Percentiles rank a stretch among this genome's conserved stretches.
phyloP scores from a whole-genome alignment of 2,888 invertebrate genomes.

The Caenorhabditis sp. region DNA sequence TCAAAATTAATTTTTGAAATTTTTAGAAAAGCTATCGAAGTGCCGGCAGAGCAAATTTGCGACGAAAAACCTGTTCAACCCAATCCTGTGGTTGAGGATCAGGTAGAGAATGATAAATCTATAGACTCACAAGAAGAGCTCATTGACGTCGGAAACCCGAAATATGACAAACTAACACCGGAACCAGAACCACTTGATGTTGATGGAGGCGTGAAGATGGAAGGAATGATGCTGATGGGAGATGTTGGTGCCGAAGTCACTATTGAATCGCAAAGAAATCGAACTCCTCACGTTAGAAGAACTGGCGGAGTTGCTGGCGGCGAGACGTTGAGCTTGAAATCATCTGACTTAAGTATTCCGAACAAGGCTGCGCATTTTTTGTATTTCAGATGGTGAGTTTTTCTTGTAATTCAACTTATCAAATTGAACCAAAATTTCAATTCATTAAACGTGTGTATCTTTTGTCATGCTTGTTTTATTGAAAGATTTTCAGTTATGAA shows the following conservation, averaged over 20 bases:
- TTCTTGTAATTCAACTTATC: not conserved
- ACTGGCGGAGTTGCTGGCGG: constrained; percentile 3
- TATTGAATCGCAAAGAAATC: constrained; percentile 4
- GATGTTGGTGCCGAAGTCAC: constrained; percentile 7
- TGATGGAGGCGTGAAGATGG: not conserved
- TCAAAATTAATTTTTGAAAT: not conserved
- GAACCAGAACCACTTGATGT: not conserved
- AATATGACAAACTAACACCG: not conserved
- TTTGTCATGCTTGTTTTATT: too few species aligned
- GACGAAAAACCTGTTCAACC: not conserved
- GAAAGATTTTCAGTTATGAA: constrained; percentile 28
- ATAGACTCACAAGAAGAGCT: not conserved
- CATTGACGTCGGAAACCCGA: not conserved
- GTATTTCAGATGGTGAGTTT: constrained; percentile 21
- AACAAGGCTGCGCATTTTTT: constrained; percentile 41
- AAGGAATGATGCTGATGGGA: not conserved
- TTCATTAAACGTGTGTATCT: too few species aligned
- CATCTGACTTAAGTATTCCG: constrained; percentile 27
- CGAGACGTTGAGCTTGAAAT: constrained; percentile 21
- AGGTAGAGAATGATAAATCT: not conserved
- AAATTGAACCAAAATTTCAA: too few species aligned
- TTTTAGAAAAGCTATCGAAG: not conserved
- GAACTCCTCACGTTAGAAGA: not conserved
- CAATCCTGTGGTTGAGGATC: too few species aligned
- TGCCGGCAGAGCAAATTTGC: not conserved